These are phyloP conservation scores for Pocota personata DNA, from an alignment of 2,888 invertebrate genomes.

Conservation along the genomic window DNA sequence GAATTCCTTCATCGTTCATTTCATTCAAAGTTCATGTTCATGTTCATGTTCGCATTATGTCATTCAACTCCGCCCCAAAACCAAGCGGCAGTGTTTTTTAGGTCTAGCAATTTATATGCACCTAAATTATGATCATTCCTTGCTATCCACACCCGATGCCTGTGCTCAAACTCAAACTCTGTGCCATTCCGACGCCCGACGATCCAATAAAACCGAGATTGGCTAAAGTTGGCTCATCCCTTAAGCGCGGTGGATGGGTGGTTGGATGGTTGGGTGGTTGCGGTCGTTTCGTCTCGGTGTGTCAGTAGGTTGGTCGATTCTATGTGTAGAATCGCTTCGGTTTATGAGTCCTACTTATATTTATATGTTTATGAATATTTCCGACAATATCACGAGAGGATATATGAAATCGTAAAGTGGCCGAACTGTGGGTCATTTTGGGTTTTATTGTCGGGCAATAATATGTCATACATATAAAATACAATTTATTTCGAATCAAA, in stretches of 20 bases:
- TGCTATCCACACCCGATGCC: constrained; percentile 41
- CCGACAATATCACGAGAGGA: constrained; percentile 30
- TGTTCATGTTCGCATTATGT: constrained; percentile 63
- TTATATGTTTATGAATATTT: constrained; percentile 64
- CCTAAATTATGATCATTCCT: constrained; percentile 65
- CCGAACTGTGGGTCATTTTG: constrained; percentile 45
- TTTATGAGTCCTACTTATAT: constrained; percentile 56
- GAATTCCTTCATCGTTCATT: constrained; percentile 59
- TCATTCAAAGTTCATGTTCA: constrained; percentile 63
- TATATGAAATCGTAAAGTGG: constrained; percentile 49
- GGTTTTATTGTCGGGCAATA: constrained; percentile 59
- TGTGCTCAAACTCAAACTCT: not conserved
- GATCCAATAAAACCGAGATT: constrained; percentile 71
- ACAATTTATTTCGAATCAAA: constrained; percentile 68
- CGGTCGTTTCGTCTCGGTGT: constrained; percentile 37
- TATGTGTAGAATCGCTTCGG: constrained; percentile 30
- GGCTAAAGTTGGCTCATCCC: constrained; percentile 65
- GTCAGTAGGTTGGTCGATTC: constrained; percentile 28
- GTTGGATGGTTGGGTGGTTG: not conserved
- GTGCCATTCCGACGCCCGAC: constrained; percentile 18
- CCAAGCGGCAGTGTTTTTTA: constrained; percentile 28
- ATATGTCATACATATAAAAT: constrained; percentile 62
- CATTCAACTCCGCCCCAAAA: constrained; percentile 59
- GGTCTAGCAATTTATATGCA: constrained; percentile 58
- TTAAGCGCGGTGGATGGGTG: constrained; percentile 28